These are phyloP conservation scores for Arctia plantaginis DNA, from an alignment of 2,888 invertebrate genomes.

Conservation along the genomic window DNA sequence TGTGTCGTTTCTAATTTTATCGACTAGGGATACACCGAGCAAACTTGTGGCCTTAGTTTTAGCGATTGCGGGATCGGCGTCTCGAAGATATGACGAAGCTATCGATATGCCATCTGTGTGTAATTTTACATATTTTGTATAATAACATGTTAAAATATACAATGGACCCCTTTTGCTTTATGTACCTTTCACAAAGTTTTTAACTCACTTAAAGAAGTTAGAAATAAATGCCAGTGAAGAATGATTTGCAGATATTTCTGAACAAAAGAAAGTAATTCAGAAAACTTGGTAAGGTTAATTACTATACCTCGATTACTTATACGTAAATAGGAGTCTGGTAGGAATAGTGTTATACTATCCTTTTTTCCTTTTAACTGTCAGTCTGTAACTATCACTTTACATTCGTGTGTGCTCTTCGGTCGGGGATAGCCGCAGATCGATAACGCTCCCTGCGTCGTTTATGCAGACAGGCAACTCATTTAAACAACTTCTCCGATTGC, in stretches of 20 bases:
- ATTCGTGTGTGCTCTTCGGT: constrained; percentile 38
- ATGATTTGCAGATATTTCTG: neutral
- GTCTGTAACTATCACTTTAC: constrained; percentile 15
- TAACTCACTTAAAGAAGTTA: neutral
- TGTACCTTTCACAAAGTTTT: too few species aligned
- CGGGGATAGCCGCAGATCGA: constrained; percentile 33
- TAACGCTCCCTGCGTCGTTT: constrained; percentile 29
- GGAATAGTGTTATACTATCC: neutral
- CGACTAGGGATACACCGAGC: too few species aligned
- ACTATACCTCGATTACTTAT: neutral
- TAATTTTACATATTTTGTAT: too few species aligned
- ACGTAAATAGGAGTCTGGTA: neutral
- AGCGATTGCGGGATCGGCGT: too few species aligned
- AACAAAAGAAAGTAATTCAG: neutral
- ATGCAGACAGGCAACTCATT: constrained; percentile 18
- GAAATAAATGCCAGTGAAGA: neutral
- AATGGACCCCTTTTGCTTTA: too few species aligned
- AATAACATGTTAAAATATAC: too few species aligned
- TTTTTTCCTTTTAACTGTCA: neutral
- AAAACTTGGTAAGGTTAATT: neutral
- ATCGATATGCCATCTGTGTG: too few species aligned
- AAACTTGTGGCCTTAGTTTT: too few species aligned
- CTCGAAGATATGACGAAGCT: too few species aligned
- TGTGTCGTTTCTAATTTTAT: too few species aligned
- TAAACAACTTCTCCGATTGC: constrained; percentile 9